Evolutionary conservation across 1,140 invertebrate species (phyloP).

Genomic region (Zaprionus ornatus): DNA sequence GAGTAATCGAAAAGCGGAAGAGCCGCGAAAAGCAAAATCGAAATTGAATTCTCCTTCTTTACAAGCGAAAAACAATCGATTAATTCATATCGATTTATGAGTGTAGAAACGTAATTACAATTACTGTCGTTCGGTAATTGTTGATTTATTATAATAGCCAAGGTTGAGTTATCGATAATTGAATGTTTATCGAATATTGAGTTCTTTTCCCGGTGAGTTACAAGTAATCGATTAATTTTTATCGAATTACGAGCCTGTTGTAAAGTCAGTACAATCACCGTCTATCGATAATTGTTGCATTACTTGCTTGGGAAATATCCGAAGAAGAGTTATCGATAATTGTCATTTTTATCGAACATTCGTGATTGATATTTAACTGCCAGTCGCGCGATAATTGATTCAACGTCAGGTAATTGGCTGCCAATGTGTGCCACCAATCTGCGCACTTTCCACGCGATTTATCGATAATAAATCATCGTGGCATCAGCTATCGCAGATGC

Average conservation of each 20-base stretch:
- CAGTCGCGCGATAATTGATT: background rate
- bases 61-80: conserved; percentile 36
- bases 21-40: conserved; percentile 16
- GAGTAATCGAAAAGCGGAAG: conserved; percentile 26
- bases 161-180: conserved; percentile 5
- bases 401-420: conserved; percentile 3
- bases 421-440: conserved; percentile 9
- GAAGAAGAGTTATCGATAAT: background rate
- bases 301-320: background rate
- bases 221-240: background rate
- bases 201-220: too few species aligned
- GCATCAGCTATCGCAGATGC: conserved; percentile 13
- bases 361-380: background rate
- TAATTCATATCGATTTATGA: conserved; percentile 40
- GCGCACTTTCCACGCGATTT: conserved; percentile 22
- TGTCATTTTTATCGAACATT: background rate
- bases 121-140: background rate
- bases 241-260: background rate
- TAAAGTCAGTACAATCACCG: background rate
- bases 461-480: conserved; percentile 35
- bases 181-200: background rate
- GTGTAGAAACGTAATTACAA: background rate
- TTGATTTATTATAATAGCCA: background rate
- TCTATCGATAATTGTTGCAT: background rate
- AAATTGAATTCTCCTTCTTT: conserved; percentile 44